phyloP scores from a whole-genome alignment of 1,140 invertebrate genomes.

The Magallana angulata region DNA sequence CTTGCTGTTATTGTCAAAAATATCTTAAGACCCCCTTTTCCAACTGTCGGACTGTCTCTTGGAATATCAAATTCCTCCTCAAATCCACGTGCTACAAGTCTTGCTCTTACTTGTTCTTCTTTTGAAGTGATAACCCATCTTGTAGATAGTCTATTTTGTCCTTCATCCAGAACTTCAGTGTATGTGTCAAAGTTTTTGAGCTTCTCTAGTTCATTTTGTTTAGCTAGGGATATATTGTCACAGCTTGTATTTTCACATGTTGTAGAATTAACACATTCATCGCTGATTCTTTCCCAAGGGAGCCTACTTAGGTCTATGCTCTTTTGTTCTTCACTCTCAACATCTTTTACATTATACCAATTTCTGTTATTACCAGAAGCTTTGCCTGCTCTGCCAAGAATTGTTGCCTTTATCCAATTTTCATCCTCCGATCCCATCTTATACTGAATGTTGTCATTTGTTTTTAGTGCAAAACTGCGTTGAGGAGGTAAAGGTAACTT shows the following conservation, averaged over 20 bases:
- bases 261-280: slow-evolving; percentile 32
- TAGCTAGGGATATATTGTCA: slow-evolving; percentile 28
- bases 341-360: slow-evolving; percentile 54
- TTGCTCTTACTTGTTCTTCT: slow-evolving; percentile 52
- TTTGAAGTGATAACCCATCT: slow-evolving; percentile 58
- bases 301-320: slow-evolving; percentile 42
- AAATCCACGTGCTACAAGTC: slow-evolving; percentile 58
- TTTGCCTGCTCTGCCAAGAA: slow-evolving; percentile 43
- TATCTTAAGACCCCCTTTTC: slow-evolving; percentile 56
- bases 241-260: neutral
- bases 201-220: slow-evolving; percentile 51
- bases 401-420: slow-evolving; percentile 35
- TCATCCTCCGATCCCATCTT: neutral
- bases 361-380: slow-evolving; percentile 44
- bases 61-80: slow-evolving; percentile 53
- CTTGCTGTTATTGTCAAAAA: slow-evolving; percentile 49
- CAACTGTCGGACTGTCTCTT: slow-evolving; percentile 59
- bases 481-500: too few species aligned
- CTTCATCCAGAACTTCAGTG: slow-evolving; percentile 49
- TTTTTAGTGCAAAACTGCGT: neutral
- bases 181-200: slow-evolving; percentile 53
- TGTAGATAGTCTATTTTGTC: slow-evolving; percentile 52
- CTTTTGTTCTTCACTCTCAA: slow-evolving; percentile 28
- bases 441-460: slow-evolving; percentile 45
- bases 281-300: slow-evolving; percentile 37